Evolutionary conservation across 1,140 invertebrate species (phyloP).

Genomic region (Camponotus floridanus): DNA sequence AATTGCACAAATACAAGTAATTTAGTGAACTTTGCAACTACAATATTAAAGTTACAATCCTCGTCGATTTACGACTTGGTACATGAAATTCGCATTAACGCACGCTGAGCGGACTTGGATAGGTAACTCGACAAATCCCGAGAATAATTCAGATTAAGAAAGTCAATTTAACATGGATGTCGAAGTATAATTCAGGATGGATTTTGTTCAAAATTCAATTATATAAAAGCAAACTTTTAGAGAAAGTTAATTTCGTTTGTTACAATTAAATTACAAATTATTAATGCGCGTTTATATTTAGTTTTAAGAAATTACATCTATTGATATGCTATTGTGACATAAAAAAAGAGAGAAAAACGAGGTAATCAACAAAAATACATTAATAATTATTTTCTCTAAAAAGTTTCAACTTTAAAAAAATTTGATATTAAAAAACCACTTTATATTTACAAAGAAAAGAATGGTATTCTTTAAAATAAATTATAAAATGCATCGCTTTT

Average conservation of each 20-base stretch:
- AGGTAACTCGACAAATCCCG: slow-evolving; percentile 23
- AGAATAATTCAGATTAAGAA: slow-evolving; percentile 2
- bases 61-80: slow-evolving; percentile 21
- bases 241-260: not conserved
- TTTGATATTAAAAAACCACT: not conserved
- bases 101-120: slow-evolving; percentile 38
- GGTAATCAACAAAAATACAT: not conserved
- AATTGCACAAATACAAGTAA: slow-evolving; percentile 13
- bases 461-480: not conserved
- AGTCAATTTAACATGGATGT: slow-evolving; percentile 26
- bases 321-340: not conserved
- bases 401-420: not conserved
- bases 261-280: not conserved
- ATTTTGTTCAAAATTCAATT: slow-evolving; percentile 26
- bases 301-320: not conserved
- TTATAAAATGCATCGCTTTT: not conserved
- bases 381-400: not conserved
- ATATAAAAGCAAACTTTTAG: not conserved
- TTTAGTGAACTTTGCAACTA: not conserved
- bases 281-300: not conserved
- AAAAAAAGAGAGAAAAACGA: not conserved
- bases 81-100: slow-evolving; percentile 48
- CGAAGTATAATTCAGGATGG: not conserved
- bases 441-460: slow-evolving; percentile 3
- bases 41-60: slow-evolving; percentile 40